phyloP scores from a whole-genome alignment of 2,113 vertebrate genomes.

The Arothron firmamentum region DNA sequence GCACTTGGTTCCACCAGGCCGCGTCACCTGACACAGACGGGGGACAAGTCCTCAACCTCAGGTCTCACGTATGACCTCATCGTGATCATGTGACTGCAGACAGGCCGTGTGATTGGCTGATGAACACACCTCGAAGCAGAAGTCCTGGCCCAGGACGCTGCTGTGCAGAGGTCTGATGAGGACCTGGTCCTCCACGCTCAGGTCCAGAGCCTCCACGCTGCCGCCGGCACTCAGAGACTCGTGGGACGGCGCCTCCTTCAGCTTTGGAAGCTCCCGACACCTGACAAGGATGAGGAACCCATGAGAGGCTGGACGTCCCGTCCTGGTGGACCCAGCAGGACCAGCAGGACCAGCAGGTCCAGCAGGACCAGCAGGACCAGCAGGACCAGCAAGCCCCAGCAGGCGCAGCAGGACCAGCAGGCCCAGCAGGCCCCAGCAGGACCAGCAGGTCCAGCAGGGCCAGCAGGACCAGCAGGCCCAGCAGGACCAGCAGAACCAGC shows the following conservation, averaged over 20 bases:
- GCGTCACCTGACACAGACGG: constrained; percentile 81
- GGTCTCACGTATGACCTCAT: too few relatives aligned
- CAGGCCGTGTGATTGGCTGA: too few relatives aligned
- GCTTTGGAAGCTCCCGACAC: constrained; percentile 83
- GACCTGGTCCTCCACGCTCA: constrained; percentile 85
- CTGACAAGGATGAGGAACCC: constrained; percentile 59
- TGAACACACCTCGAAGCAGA: constrained; percentile 87
- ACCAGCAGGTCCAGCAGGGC: background rate
- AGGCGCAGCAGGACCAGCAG: too few relatives aligned
- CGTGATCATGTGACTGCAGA: background rate
- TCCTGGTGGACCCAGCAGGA: too few relatives aligned
- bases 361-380: too few relatives aligned
- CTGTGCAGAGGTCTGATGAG: constrained; percentile 90
- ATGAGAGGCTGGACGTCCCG: too few relatives aligned
- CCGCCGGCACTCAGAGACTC: constrained; percentile 89
- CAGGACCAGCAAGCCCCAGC: constrained; percentile 37
- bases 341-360: background rate
- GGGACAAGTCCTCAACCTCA: too few relatives aligned
- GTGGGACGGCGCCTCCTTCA: constrained; percentile 90
- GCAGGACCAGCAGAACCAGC: background rate
- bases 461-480: too few relatives aligned
- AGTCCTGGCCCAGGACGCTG: constrained; percentile 94
- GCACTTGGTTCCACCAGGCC: constrained; percentile 91
- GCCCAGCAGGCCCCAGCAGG: too few relatives aligned
- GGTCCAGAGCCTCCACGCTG: constrained; percentile 86